Evolutionary conservation across 2,797 vertebrate genomes (phyloP).

Genomic region (Gymnoscopelus microlampas): DNA sequence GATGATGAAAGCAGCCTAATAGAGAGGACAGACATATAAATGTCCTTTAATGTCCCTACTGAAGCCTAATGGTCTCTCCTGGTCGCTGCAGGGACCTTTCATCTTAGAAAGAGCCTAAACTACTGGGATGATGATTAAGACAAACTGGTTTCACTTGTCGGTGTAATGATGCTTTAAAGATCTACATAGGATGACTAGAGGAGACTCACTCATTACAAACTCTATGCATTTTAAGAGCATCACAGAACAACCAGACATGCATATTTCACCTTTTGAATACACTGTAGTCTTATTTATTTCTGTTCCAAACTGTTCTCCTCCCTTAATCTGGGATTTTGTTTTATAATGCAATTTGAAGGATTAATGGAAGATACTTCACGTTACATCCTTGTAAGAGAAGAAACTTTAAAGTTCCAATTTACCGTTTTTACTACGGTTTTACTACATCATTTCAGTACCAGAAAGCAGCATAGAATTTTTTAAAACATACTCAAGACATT

Average conservation of each 20-base stretch:
- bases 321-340: no score
- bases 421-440: conserved; percentile 19
- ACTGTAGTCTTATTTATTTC: conserved; percentile 12
- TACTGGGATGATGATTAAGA: conserved; percentile 67
- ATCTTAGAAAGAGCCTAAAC: conserved; percentile 62
- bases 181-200: conserved; percentile 40
- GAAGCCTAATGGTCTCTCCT: conserved; percentile 51
- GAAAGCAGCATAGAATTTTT: no score
- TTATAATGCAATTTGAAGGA: no score
- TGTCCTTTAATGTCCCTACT: conserved; percentile 26
- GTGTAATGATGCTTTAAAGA: conserved; percentile 64
- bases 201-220: conserved; percentile 38
- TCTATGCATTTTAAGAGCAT: conserved; percentile 30
- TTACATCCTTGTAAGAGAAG: background rate
- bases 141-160: conserved; percentile 59
- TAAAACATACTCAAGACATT: no score
- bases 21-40: conserved; percentile 44
- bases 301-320: conserved; percentile 13
- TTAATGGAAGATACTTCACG: no score
- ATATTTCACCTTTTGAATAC: conserved; percentile 2
- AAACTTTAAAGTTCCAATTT: conserved; percentile 17
- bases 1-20: conserved; percentile 40
- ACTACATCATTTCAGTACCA: no score
- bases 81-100: conserved; percentile 58
- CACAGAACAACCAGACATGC: no score